Evolutionary conservation across 2,888 invertebrate species (phyloP), one percentile per base, ranked within the genome.

Genomic region (Campopleginae sp.): DNA sequence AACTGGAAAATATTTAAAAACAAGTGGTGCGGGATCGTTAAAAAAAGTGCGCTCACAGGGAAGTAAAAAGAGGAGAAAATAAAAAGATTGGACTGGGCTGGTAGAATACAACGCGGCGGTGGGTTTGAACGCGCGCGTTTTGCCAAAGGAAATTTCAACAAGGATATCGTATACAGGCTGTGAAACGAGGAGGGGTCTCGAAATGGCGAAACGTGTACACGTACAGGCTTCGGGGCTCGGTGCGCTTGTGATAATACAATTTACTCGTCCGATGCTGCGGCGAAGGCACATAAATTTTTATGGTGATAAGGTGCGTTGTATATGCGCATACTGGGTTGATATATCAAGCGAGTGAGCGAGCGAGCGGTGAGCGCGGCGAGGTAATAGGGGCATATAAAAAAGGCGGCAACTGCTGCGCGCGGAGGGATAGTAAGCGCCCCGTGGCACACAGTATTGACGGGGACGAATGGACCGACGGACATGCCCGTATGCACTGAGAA

Each of bases 221-320:
- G 54, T 75, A 75, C 80, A 42, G 70, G 65, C 70, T 66, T 38
- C 70, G 70, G 74, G 77, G 61, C 79, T 63, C 75, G 79, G 51
- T 75, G 78, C 78, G 80, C 66, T 85, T 82, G 84, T 89, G 92
- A 91, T 93, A 93, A 93, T 92, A 91, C 90, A 92, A 93, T 93
- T 93, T 92, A 93, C 91, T 90, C 88, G 88, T 88, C 90, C 89
- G 91, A 90, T 87, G 87, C 85, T 87, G 87, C 85, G 86, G 91
- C 90, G 92, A 91, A 89, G 89, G 89, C 89, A 90, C 90, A 92
- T 92, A 91, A 90, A 93, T 93, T 93, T 93, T 93, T 93, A 93
- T 93, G 93, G 91, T 93, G 92, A 93, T 93, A 92, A 93, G 92
- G 91, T 90, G 90, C 89, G 87, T 88, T 82, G 87, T 89, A 88